Conservation (phyloP, 2,888 invertebrate genomes). For the Agrypnus murinus region DNA sequence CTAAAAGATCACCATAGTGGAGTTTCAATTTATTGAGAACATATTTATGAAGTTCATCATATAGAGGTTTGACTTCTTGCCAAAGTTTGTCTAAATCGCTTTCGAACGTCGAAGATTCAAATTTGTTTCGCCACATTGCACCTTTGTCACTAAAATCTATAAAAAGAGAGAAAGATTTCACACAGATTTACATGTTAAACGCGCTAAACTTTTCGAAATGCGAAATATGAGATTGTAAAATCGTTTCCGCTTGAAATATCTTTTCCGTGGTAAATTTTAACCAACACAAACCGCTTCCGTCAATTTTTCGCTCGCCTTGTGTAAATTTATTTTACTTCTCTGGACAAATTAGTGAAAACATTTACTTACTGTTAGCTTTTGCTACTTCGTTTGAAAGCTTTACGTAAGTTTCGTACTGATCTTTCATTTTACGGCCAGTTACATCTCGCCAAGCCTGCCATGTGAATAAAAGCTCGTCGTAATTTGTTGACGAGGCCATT, state of each 20-base stretch:
- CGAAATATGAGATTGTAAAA: constrained; percentile 32
- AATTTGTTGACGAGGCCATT: constrained; percentile 73
- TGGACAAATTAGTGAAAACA: constrained; percentile 19
- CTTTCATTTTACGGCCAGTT: constrained; percentile 77
- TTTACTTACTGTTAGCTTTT: constrained; percentile 69
- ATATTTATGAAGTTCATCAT: constrained; percentile 77
- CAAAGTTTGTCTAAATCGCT: constrained; percentile 69
- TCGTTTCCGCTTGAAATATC: constrained; percentile 31
- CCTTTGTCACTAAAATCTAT: constrained; percentile 72
- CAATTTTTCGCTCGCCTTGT: background rate
- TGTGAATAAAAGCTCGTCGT: constrained; percentile 76
- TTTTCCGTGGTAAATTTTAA: constrained; percentile 1
- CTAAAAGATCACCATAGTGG: constrained; percentile 72
- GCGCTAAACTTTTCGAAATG: constrained; percentile 11
- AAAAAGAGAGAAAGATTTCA: constrained; percentile 32
- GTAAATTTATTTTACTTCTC: constrained; percentile 1
- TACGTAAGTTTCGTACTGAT: constrained; percentile 77
- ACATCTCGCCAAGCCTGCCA: constrained; percentile 81
- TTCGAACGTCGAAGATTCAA: constrained; percentile 71
- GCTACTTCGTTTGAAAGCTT: constrained; percentile 78
- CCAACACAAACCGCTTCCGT: no score
- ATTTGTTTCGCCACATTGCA: constrained; percentile 72
- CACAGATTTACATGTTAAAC: constrained; percentile 22
- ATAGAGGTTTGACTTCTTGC: constrained; percentile 77
- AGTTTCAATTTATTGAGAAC: constrained; percentile 75